Percentiles rank a stretch among this genome's conserved stretches.
phyloP scores from a whole-genome alignment of 2,113 vertebrate species.

The Otolemur garnettii region DNA sequence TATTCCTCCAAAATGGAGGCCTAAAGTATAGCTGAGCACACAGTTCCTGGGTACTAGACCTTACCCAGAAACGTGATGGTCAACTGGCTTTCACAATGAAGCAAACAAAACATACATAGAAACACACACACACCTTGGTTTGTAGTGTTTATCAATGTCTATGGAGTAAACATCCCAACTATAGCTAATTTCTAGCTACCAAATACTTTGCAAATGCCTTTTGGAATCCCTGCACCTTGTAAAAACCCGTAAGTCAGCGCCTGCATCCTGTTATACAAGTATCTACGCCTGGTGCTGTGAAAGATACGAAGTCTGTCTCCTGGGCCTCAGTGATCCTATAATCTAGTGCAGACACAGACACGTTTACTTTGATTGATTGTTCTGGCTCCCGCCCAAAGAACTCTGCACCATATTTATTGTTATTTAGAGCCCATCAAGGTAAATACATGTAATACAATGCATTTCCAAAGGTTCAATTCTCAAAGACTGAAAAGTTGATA shows the following conservation, averaged over 20 bases:
- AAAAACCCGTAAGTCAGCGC: not conserved
- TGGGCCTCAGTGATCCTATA: not conserved
- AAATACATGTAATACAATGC: slow-evolving; percentile 7
- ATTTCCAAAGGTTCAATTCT: slow-evolving; percentile 70
- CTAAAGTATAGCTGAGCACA: not conserved
- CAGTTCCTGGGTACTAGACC: not conserved
- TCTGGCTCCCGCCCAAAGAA: slow-evolving; percentile 37
- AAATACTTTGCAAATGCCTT: not conserved
- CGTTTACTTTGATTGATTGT: not conserved
- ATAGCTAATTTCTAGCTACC: not conserved
- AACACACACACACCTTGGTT: not conserved
- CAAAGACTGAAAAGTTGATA: slow-evolving; percentile 64
- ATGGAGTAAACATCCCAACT: not conserved
- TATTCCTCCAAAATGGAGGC: not conserved
- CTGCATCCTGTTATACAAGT: not conserved
- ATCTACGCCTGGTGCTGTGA: not conserved
- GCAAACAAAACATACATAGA: not conserved
- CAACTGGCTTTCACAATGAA: not conserved
- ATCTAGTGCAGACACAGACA: not conserved
- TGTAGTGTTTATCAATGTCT: not conserved
- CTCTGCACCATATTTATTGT: not conserved
- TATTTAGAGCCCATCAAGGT: slow-evolving; percentile 40
- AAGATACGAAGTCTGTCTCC: not conserved
- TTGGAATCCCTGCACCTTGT: not conserved
- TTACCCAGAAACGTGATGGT: not conserved